A percentile compares a stretch with the other conserved stretches of the same genome.
Evolutionary conservation across 1,140 invertebrate species (phyloP).

Genomic region (Coptotermes formosanus): DNA sequence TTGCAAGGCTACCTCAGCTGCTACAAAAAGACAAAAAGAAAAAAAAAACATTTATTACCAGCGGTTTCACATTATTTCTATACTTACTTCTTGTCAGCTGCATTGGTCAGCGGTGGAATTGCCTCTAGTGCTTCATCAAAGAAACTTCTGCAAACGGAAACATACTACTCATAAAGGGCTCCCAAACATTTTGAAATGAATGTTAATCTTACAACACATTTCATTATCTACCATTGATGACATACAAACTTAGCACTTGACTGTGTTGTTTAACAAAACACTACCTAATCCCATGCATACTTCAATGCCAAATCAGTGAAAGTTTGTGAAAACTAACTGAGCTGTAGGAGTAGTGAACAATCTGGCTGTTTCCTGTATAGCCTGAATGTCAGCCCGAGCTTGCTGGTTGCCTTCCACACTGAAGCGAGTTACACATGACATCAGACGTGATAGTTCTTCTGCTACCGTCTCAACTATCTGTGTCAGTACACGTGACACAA

Average conservation of each 20-base stretch:
- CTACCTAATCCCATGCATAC: too few relatives aligned
- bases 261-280: constrained; percentile 16
- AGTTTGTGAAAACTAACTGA: constrained; percentile 45
- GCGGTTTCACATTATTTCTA: not conserved
- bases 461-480: constrained; percentile 87
- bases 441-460: constrained; percentile 84
- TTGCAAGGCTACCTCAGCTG: too few relatives aligned
- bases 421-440: constrained; percentile 75
- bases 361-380: constrained; percentile 55
- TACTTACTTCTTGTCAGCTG: constrained; percentile 49
- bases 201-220: too few relatives aligned
- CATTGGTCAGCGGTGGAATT: constrained; percentile 52
- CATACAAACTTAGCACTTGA: too few relatives aligned
- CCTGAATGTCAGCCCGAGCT: constrained; percentile 61
- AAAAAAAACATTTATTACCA: not conserved
- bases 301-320: not conserved
- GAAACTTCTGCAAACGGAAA: constrained; percentile 49
- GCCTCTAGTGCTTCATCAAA: constrained; percentile 62
- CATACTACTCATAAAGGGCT: too few relatives aligned
- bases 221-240: too few relatives aligned
- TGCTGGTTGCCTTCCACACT: constrained; percentile 66
- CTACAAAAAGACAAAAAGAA: not conserved
- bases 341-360: constrained; percentile 56
- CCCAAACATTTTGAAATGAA: too few relatives aligned
- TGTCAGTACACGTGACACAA: constrained; percentile 44